A percentile compares a stretch with the other conserved stretches of the same genome.
Conservation (phyloP, 2,888 invertebrate species). For the Pocota personata region DNA sequence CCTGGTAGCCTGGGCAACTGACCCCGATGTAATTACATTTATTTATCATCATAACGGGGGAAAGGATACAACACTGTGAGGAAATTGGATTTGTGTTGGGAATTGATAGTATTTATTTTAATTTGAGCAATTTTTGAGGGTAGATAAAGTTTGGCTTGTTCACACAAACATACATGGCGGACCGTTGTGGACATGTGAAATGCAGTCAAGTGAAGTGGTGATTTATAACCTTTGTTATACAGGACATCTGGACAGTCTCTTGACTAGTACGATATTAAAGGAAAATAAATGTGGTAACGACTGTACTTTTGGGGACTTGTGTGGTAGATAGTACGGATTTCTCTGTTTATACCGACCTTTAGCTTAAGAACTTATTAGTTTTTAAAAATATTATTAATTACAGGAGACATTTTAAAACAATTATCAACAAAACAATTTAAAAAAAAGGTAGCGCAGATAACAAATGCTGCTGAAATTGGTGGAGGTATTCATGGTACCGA, state of each 20-base stretch:
- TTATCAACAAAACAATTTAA: too few relatives aligned
- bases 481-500: too few relatives aligned
- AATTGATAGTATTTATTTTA: conserved; percentile 54
- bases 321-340: not conserved
- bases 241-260: not conserved
- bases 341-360: too few relatives aligned
- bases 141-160: not conserved
- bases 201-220: conserved; percentile 14
- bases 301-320: not conserved
- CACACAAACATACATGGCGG: not conserved
- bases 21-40: conserved; percentile 59
- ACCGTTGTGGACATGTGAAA: not conserved
- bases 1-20: not conserved
- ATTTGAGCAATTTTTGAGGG: conserved; percentile 49
- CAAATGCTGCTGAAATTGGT: too few relatives aligned
- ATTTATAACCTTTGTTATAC: conserved; percentile 17
- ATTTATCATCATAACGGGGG: conserved; percentile 34
- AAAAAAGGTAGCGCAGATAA: too few relatives aligned
- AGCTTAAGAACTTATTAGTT: too few relatives aligned
- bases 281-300: not conserved
- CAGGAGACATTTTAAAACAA: too few relatives aligned
- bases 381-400: too few relatives aligned
- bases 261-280: not conserved
- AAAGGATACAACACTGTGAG: conserved; percentile 11
- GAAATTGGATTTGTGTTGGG: conserved; percentile 53